These are phyloP conservation scores for Protaetia brevitarsis DNA, from an alignment of 1,140 invertebrate genomes.

Conservation along the genomic window DNA sequence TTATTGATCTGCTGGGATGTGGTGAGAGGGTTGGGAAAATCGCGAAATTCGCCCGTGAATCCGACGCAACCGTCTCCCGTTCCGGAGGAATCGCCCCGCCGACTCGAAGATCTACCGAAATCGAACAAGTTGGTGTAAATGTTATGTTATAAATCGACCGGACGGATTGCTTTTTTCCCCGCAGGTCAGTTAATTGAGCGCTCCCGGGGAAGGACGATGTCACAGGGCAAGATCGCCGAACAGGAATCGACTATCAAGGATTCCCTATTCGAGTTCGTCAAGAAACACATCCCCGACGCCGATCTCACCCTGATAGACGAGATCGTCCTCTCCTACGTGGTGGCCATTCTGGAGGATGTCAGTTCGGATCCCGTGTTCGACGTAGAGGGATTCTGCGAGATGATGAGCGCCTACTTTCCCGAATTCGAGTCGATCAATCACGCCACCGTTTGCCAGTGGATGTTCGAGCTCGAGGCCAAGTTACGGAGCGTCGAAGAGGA, in stretches of 20 bases:
- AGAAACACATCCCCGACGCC: slow-evolving; percentile 70
- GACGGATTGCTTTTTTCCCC: background rate
- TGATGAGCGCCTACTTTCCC: slow-evolving; percentile 87
- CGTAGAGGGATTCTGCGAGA: slow-evolving; percentile 78
- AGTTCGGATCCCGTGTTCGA: slow-evolving; percentile 77
- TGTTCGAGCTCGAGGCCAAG: slow-evolving; percentile 75
- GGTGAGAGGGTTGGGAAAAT: slow-evolving; percentile 5
- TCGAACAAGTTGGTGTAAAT: background rate
- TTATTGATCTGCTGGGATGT: slow-evolving; percentile 21
- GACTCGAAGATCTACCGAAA: background rate
- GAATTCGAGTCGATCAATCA: slow-evolving; percentile 78
- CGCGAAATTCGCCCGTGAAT: slow-evolving; percentile 8
- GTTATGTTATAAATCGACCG: slow-evolving; percentile 12
- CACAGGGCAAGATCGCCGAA: slow-evolving; percentile 56
- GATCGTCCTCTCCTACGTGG: slow-evolving; percentile 84
- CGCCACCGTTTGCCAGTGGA: slow-evolving; percentile 76
- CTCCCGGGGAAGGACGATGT: slow-evolving; percentile 35
- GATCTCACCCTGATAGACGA: slow-evolving; percentile 80
- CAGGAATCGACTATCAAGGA: slow-evolving; percentile 76
- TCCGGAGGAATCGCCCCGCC: background rate
- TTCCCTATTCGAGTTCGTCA: slow-evolving; percentile 74
- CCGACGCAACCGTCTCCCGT: background rate
- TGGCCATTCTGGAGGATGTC: slow-evolving; percentile 83
- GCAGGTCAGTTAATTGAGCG: background rate
- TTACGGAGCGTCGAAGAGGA: slow-evolving; percentile 45